Evolutionary conservation across 2,888 invertebrate species (phyloP), one percentile per base, ranked within the genome.

Genomic region (Arrhopalites spinosus): DNA sequence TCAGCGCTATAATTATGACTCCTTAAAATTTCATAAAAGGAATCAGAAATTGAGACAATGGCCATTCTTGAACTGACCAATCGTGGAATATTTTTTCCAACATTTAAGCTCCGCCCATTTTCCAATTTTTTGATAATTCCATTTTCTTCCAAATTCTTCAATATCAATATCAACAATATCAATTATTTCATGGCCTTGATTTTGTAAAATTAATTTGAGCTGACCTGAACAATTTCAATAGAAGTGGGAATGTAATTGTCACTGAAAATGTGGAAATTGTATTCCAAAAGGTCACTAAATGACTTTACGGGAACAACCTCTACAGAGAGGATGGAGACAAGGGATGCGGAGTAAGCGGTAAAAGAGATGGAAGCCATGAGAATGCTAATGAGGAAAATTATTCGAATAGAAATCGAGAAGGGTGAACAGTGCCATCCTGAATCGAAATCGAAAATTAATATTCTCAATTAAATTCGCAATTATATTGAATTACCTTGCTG

Each of bases 371-470:
- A 36, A 2, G 77, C 79, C 1, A 78, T 78, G 15, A 78, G 73
- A 11, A 81, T 67, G 13, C 79, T 78, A 25, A 77, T 76, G 23
- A 81, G 77, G 75, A 81, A 81, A 30, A 81, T 78, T 1, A 79
- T 81, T 75, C 78, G 78, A 70, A 78, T 73, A 13, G 77, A 77
- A 3, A 77, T 77, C 0, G 78, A 79, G 25, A 75, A 76, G 0
- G 81, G 81, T 47, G 78, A 75, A 2, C 76, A 70, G 43, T 81
- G 77, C 78, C 78, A 81, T 17, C 81, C 81, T 81, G 59, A 56
- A 56, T 17, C n/a, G 1, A 20, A n/a, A 20, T n/a, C 8, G 23
- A 1, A 47, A 45, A 11, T 45, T 45, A 15, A 11, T 7, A 15
- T 45, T 45, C 15, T 45, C 45, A 45, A 45, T 45, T 15, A 7